Base-by-base conservation (phyloP, 2,797 vertebrate genomes). In the Protosalanx chinensis region DNA sequence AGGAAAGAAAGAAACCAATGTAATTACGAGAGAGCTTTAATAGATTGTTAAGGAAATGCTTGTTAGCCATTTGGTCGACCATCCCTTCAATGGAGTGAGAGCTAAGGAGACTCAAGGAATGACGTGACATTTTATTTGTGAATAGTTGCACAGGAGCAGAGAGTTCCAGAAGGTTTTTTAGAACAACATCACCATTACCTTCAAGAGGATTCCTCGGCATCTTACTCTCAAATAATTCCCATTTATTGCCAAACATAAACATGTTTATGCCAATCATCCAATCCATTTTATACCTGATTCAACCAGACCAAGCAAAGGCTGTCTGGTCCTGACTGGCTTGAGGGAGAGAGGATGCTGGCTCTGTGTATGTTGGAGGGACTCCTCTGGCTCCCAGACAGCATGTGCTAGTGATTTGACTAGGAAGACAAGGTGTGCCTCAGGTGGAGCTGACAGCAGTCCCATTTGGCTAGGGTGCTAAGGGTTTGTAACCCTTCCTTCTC, bases 1-100 rank as follows among this genome's bases (percentile, higher is more conserved):
- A 74, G 82, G 74, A 82, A 86, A 33, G 66, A 70, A 61, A 58
- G 35, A 32, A 58, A 29, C 82, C 76, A 46, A 82, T 76, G 81
- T 71, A 86, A 81, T 75, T 84, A 66, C 56, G 53, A 46, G 68
- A 67, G 33, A 71, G 18, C 33, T 65, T 67, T 15, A 89, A 89
- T 87, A 88, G 87, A 87, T 89, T 84, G 79, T 84, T 62, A 79
- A 88, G 87, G 82, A 87, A 88, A 86, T 81, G 79, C 84, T 88
- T 87, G 88, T 87, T 87, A 85, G 81, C 80, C 75, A 66, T 83
- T 81, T 87, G 86, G 88, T 89, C 86, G 91, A 88, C 87, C 88
- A 83, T 88, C 83, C 80, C 84, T 85, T 84, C 83, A 88, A 88
- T 90, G 88, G 88, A 76, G 87, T 75, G 85, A 81, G 77, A 82